Percentiles rank a stretch among this genome's conserved stretches.
phyloP scores from a whole-genome alignment of 2,113 vertebrate genomes.

The Sapayoa aenigma region DNA sequence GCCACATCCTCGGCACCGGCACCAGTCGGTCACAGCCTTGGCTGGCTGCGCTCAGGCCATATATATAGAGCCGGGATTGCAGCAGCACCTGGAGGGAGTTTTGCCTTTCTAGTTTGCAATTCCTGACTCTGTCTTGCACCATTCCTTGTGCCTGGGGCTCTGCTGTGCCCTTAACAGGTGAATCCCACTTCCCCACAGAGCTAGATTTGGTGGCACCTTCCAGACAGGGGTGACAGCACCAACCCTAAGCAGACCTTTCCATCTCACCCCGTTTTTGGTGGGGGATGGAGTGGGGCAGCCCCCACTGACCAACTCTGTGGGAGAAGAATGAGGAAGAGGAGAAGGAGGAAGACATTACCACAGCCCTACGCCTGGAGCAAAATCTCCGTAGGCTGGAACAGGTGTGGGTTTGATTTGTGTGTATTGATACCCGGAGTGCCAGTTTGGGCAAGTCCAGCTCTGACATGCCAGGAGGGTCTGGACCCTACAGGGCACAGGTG shows the following conservation, averaged over 20 bases:
- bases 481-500: rapidly evolving
- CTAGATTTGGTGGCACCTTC: not conserved
- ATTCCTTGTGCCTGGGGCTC: rapidly evolving
- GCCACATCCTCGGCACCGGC: not conserved
- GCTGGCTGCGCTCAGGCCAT: rapidly evolving
- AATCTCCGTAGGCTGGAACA: not conserved
- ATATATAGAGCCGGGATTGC: not conserved
- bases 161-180: not conserved
- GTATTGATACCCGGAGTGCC: not conserved
- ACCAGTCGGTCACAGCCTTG: rapidly evolving
- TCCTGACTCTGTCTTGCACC: rapidly evolving
- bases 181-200: not conserved
- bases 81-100: rapidly evolving
- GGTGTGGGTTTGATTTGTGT: rapidly evolving
- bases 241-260: rapidly evolving
- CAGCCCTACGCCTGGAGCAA: no score
- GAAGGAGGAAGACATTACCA: not conserved
- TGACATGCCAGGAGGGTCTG: rapidly evolving
- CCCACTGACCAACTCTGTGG: rapidly evolving
- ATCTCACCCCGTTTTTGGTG: rapidly evolving
- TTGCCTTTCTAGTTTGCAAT: rapidly evolving
- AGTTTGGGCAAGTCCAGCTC: not conserved
- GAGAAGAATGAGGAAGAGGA: not conserved
- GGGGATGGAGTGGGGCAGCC: not conserved
- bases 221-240: rapidly evolving